phyloP scores from a whole-genome alignment of 30 jellyfish, hydroid and myxozoan genomes.

The Haliclystus octoradiatus region DNA sequence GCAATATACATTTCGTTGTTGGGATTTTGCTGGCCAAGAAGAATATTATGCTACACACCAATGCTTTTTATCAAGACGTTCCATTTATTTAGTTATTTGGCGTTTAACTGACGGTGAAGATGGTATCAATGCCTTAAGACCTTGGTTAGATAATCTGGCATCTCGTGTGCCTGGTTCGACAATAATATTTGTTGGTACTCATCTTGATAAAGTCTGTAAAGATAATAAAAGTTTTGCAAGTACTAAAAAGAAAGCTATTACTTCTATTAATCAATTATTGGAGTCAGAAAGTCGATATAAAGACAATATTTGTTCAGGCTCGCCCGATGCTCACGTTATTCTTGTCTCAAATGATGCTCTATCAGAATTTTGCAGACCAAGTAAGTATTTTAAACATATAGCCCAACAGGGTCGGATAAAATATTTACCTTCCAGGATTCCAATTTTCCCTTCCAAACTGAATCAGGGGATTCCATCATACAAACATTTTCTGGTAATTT shows the following conservation, averaged over 20 bases:
- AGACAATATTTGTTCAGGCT: neutral
- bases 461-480: no score
- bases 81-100: conserved; percentile 77
- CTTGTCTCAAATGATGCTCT: neutral
- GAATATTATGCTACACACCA: conserved; percentile 94
- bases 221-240: neutral
- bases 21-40: conserved; percentile 98
- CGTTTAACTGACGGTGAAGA: conserved; percentile 33
- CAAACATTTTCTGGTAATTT: no score
- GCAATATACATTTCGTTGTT: conserved; percentile 45
- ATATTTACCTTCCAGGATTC: no score
- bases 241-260: neutral
- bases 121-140: conserved; percentile 49
- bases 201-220: conserved; percentile 31
- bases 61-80: conserved; percentile 72
- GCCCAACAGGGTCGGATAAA: no score
- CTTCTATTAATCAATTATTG: neutral
- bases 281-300: neutral
- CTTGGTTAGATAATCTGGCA: conserved; percentile 81
- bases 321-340: neutral
- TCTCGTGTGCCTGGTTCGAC: conserved; percentile 61
- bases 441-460: no score
- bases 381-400: no score
- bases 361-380: neutral
- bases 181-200: conserved; percentile 77